phyloP scores from a whole-genome alignment of 2,113 vertebrate genomes.

The Tupaia chinensis region DNA sequence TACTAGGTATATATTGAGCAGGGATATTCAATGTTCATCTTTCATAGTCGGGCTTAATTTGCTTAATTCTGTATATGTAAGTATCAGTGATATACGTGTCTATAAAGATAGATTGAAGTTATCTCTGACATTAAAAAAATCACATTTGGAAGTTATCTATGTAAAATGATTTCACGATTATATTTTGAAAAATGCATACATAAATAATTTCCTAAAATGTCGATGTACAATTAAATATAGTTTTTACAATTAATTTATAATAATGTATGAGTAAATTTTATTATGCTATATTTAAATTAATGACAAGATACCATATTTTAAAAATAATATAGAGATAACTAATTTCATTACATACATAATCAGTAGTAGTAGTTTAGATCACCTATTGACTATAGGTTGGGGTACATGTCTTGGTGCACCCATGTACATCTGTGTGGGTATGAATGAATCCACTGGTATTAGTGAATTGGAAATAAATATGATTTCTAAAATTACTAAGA shows the following conservation, averaged over 20 bases:
- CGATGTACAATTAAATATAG: not conserved
- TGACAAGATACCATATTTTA: not conserved
- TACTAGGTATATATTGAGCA: no score
- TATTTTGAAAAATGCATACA: not conserved
- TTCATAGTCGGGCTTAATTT: no score
- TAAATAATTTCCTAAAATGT: not conserved
- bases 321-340: not conserved
- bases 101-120: not conserved
- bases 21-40: no score
- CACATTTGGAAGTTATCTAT: not conserved
- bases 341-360: not conserved
- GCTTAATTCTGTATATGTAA: no score
- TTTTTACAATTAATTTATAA: not conserved
- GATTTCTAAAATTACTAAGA: not conserved
- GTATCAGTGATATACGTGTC: not conserved
- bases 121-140: not conserved
- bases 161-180: not conserved
- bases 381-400: not conserved
- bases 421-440: not conserved
- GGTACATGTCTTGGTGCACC: no score
- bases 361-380: not conserved
- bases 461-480: not conserved
- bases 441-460: not conserved
- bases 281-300: constrained; percentile 20
- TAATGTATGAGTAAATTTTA: not conserved